Base-by-base conservation (phyloP, 2,888 invertebrate species). In the Bombylius discolor region DNA sequence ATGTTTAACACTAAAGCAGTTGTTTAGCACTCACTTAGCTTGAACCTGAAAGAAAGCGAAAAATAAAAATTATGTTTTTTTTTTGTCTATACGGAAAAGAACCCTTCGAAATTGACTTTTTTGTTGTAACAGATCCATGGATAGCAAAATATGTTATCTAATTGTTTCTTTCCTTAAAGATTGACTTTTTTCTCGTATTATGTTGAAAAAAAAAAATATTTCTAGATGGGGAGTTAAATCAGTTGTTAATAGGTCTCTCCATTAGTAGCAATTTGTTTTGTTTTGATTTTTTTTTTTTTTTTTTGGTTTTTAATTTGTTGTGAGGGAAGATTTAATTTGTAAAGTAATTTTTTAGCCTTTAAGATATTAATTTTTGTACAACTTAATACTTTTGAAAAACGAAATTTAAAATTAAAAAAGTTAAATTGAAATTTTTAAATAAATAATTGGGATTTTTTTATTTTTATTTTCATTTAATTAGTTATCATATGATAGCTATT, bases 1-100 rank as follows among this genome's bases (percentile, higher is more conserved):
- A 69, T 70, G 70, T 67, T 68, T 61, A 59, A 54, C 56, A 59
- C 23, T 23, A 23, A 23, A 61, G 59, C 49, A n/a, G 14, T n/a
- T 9, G 23, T n/a, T 47, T 11, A n/a, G n/a, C 46, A 14, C 6
- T n/a, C 46, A 14, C 7, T 23, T 23, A 23, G 34, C 34, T 8
- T 36, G 8, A 36, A 36, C 8, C 5, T 36, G 8, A 36, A 8
- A 36, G 8, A 36, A 36, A 7, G 8, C 8, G 8, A 36, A 7
- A 36, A 5, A 42, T 11, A 42, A 11, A 11, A 42, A 42, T 11
- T 4, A 5, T 14, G 14, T 46, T 14, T 46, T 46, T 46, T n/a
- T 44, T 12, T 1, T 12, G 3, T n/a, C 4, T 46, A 14, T 23
- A 42, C 11, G 4, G 39, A 14, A n/a, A 11, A 36, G 31, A 49